Evolutionary conservation across 1,140 invertebrate species (phyloP), one percentile per base, ranked within the genome.

Genomic region (Frieseomelitta varia): DNA sequence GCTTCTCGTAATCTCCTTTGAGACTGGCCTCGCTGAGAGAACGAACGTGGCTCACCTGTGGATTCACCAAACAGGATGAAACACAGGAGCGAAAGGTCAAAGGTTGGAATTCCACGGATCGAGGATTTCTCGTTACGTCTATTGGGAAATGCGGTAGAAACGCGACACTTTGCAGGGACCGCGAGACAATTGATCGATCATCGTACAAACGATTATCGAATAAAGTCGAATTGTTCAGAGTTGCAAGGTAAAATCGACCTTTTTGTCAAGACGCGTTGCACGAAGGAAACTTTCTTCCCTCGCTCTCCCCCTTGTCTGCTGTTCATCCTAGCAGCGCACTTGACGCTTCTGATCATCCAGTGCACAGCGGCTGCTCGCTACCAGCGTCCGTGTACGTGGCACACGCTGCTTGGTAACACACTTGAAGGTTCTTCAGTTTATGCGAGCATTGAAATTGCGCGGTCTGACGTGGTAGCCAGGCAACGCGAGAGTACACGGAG

Each of bases 371-470:
- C 61, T 87, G 51, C n/a, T 58, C 24, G 61, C 30, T 51, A 47
- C 39, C 39, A 47, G 61, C 58, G 56, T 56, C 21, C 65, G 77
- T 51, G 30, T 81, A 81, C 75, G 24, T 55, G 71, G 65, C 63
- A 39, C 63, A n/a, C 84, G 84, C 71, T 84, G 39, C 39, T 47
- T 47, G 71, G 77, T 84, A 73, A 85, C 85, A 78, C 83, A 87
- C 79, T 85, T 84, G 58, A 84, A 82, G 84, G 69, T 85, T 83
- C 88, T 90, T 85, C 79, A 85, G 82, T 76, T 90, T 90, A 81
- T 69, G 82, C 55, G 81, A 87, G 88, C 76, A 80, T 85, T 81
- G 88, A 82, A 90, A 90, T 90, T 89, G 82, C 82, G 58, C 87
- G 73, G 68, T 34, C 71, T 80, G 82, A 78, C 74, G 73, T 73